A percentile compares a stretch with the other conserved stretches of the same genome.
Conservation (phyloP, 2,797 vertebrate species). For the Gastrophryne carolinensis region DNA sequence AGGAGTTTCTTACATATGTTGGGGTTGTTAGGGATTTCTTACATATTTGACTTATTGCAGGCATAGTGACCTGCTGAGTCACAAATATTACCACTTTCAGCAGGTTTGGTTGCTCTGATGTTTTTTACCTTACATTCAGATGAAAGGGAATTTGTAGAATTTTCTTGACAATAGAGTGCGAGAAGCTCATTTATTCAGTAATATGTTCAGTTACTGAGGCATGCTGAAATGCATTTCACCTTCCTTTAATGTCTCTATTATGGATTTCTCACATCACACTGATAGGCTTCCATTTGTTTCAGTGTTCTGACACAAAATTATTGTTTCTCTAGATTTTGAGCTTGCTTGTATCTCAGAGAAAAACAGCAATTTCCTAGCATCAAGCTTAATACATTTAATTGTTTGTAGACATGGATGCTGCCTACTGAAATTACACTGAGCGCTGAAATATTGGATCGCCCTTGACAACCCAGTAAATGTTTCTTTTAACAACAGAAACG, state of each 20-base stretch:
- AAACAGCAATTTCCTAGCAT: background rate
- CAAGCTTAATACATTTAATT: conserved; percentile 40
- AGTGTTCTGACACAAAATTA: conserved; percentile 44
- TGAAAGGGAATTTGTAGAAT: conserved; percentile 45
- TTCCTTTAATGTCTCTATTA: conserved; percentile 47
- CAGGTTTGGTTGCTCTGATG: conserved; percentile 4
- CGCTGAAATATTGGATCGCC: background rate
- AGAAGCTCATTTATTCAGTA: conserved; percentile 47
- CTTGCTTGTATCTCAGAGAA: conserved; percentile 41
- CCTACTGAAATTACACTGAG: background rate
- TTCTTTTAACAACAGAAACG: background rate
- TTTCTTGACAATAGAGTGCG: conserved; percentile 41
- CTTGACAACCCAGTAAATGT: background rate
- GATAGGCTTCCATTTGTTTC: conserved; percentile 44
- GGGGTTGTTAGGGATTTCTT: too few species aligned
- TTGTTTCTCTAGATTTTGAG: conserved; percentile 23
- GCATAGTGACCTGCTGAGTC: background rate
- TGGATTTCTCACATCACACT: conserved; percentile 33
- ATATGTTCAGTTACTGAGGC: conserved; percentile 48
- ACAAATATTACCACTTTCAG: conserved; percentile 17
- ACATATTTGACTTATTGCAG: background rate
- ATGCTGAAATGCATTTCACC: conserved; percentile 50
- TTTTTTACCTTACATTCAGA: conserved; percentile 35
- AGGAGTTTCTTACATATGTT: too few species aligned
- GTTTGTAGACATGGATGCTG: background rate